Conservation (phyloP, 2,113 vertebrate genomes). For the Mus musculus region GRCm39 chr14:48448501-48449000, state of each 20-base stretch:
- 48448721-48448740: not conserved
- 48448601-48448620: not conserved
- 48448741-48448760: not conserved
- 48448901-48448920: not conserved
- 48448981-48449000: too few species aligned
- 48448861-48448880: not conserved
- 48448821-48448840: not conserved
- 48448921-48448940: not conserved
- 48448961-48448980: too few species aligned
- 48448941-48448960: too few species aligned
- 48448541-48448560: not conserved
- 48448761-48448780: not conserved
- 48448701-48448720: not conserved
- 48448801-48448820: not conserved
- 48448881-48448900: not conserved
- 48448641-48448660: not conserved
- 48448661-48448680: too few species aligned
- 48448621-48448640: not conserved
- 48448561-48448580: not conserved
- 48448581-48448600: not conserved
- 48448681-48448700: not conserved
- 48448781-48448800: not conserved
- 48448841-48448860: not conserved
- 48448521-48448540: not conserved
- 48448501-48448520: fast-evolving